Conservation (phyloP, 2,888 invertebrate genomes). For the Zygogramma bicolorata region DNA sequence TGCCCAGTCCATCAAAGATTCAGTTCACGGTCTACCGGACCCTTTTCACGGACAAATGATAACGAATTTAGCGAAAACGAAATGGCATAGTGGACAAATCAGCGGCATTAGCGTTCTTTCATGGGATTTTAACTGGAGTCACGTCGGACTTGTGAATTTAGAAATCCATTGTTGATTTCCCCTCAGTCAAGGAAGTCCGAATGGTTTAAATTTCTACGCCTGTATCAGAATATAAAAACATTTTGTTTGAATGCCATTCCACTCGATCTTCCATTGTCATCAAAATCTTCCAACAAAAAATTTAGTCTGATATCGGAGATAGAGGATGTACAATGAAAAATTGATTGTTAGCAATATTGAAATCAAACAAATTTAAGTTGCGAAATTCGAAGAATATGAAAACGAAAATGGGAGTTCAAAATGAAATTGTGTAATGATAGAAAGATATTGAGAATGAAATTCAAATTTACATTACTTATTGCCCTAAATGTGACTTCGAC, state of each 20-base stretch:
- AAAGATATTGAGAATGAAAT: no score
- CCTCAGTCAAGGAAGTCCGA: not conserved
- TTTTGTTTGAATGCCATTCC: not conserved
- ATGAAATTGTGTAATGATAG: no score
- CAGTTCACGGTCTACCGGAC: conserved; percentile 52
- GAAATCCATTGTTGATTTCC: not conserved
- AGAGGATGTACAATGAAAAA: no score
- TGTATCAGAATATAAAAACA: no score
- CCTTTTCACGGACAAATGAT: conserved; percentile 58
- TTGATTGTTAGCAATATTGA: no score
- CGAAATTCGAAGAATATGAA: no score
- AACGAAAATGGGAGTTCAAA: no score
- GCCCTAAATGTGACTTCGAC: no score
- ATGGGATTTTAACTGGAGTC: conserved; percentile 49
- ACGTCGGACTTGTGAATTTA: conserved; percentile 41
- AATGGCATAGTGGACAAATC: conserved; percentile 66
- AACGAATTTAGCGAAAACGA: conserved; percentile 63
- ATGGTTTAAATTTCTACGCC: no score
- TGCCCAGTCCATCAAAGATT: conserved; percentile 45
- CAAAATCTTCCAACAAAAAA: not conserved
- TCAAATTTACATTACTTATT: no score
- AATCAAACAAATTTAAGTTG: no score
- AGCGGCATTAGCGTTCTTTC: conserved; percentile 64
- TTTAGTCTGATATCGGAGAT: no score
- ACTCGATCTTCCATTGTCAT: not conserved